Base-by-base conservation (phyloP, 2,113 vertebrate genomes). In the Cyprinodon brontotheroides region DNA sequence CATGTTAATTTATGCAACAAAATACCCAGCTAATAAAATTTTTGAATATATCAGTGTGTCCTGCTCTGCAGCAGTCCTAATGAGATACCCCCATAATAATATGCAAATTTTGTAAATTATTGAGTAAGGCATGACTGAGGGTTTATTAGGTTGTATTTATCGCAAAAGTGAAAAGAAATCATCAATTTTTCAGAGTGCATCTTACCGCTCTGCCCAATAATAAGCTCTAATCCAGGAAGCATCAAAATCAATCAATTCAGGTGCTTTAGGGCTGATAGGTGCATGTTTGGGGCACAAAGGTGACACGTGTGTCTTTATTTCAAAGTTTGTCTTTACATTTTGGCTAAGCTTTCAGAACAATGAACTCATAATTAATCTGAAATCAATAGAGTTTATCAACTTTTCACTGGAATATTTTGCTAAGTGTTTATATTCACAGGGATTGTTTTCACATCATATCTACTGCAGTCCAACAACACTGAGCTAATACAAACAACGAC, bases 91-190 rank as follows among this genome's bases (percentile, higher is more conserved):
- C 89, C 90, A 93, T 93, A 94, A 93, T 92, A 92, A 93, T 91
- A 94, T 94, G 92, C 85, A 93, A 92, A 94, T 94, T 66, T 63
- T 13, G 69, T 92, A 89, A 94, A 94, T 94, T 93, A 94, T 93
- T 94, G 82, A 94, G 92, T 77, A 92, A 57, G 88, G 82, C 89
- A 89, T 89, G 85, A 92, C 88, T 82, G 86, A 78, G 83, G 80
- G 82, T 86, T 89, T 89, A 93, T 92, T 91, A 86, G 89, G 84
- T 90, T 84, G 89, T 92, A 86, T 93, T 91, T 92, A 91, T 92
- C 87, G 88, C 59, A 71, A 81, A 82, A 88, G 79, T 83, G 78
- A 57, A 57, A 17, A 57, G 87, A 83, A 81, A 76, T 60, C 79
- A 90, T 91, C 20, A 77, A 86, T 91, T 87, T 93, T 89, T 89